phyloP scores from a whole-genome alignment of 2,888 invertebrate species.

The Drosophila robusta region DNA sequence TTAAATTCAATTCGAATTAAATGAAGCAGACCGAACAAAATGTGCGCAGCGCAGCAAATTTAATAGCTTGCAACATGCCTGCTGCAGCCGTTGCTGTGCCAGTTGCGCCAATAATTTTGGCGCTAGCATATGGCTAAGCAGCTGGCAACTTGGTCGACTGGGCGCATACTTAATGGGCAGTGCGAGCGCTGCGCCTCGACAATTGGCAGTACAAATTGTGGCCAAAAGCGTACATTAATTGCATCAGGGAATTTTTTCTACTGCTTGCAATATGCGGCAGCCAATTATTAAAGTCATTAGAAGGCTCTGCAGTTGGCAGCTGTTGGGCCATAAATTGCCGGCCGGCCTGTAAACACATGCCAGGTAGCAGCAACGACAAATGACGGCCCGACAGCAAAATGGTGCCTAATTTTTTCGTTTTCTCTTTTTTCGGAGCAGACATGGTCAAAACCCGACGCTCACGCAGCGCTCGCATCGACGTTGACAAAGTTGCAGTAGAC shows the following conservation, averaged over 20 bases:
- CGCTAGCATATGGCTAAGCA: conserved; percentile 51
- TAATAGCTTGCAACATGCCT: conserved; percentile 68
- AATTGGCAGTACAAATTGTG: conserved; percentile 36
- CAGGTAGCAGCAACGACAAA: conserved; percentile 55
- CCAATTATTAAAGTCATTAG: conserved; percentile 54
- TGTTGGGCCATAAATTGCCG: conserved; percentile 55
- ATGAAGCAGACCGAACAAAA: conserved; percentile 62
- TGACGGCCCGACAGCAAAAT: conserved; percentile 59
- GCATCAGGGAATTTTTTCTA: no score
- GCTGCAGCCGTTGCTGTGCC: conserved; percentile 30
- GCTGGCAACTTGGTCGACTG: conserved; percentile 30
- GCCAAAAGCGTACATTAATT: no score
- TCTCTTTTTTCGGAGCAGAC: conserved; percentile 1
- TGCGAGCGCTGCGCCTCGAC: conserved; percentile 1
- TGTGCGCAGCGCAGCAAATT: conserved; percentile 54
- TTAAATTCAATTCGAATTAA: conserved; percentile 72
- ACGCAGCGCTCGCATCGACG: conserved; percentile 46
- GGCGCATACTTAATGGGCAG: conserved; percentile 39
- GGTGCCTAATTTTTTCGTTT: conserved; percentile 67
- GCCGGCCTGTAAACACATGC: conserved; percentile 48
- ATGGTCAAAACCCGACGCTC: neutral
- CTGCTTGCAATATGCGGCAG: conserved; percentile 3
- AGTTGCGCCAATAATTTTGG: conserved; percentile 48
- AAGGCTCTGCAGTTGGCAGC: conserved; percentile 37
- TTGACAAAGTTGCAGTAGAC: conserved; percentile 67